Conservation (phyloP, 2,113 vertebrate species). For the Mobula birostris region DNA sequence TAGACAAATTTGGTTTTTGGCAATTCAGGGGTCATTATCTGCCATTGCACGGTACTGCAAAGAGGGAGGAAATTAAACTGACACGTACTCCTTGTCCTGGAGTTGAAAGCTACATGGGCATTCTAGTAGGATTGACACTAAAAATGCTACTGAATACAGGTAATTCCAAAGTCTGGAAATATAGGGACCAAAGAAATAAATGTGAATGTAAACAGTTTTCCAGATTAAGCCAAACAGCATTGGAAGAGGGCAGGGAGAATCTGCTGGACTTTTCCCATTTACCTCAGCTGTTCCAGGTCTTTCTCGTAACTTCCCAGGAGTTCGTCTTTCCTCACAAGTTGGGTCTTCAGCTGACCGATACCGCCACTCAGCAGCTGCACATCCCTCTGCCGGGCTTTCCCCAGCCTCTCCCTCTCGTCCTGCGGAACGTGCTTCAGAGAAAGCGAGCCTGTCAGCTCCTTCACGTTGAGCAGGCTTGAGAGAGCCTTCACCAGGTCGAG, state of each 20-base stretch:
- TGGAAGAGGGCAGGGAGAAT: no score
- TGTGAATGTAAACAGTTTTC: neutral
- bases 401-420: constrained; percentile 50
- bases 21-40: neutral
- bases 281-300: constrained; percentile 60
- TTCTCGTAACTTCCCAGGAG: constrained; percentile 49
- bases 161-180: no score
- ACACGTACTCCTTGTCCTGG: neutral
- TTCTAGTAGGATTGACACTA: neutral
- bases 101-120: neutral
- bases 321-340: constrained; percentile 56
- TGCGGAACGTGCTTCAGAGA: constrained; percentile 55
- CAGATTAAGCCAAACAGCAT: neutral
- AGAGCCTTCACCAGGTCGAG: constrained; percentile 56
- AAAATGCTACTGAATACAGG: neutral
- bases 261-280: neutral
- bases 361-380: constrained; percentile 54
- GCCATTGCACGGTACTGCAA: neutral
- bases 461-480: constrained; percentile 57
- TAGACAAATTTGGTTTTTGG: neutral
- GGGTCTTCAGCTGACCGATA: constrained; percentile 53
- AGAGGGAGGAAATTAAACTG: neutral
- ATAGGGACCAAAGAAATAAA: neutral
- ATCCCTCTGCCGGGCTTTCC: constrained; percentile 49
- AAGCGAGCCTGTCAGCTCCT: constrained; percentile 57